Evolutionary conservation across 35 echinoderm and acorn worm species (phyloP).

Genomic region (Ophiothrix spiculata): DNA sequence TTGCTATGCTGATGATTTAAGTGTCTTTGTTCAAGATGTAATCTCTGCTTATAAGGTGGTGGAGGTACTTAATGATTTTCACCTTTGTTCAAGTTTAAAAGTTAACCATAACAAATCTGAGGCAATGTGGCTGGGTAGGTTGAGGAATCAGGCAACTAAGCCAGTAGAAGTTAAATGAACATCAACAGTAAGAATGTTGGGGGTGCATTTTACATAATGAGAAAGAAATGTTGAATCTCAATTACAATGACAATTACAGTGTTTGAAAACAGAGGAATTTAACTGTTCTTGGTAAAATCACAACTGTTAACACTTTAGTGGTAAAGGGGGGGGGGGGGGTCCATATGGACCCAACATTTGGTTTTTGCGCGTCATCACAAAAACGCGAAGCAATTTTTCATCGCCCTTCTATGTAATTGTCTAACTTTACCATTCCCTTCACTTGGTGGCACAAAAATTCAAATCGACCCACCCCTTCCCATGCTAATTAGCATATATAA

Average conservation of each 20-base stretch:
- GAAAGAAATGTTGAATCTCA: conserved; percentile 8
- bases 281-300: too few relatives aligned
- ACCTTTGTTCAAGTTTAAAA: conserved; percentile 12
- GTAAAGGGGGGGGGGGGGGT: too few relatives aligned
- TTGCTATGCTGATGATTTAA: background rate
- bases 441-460: too few relatives aligned
- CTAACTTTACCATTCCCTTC: too few relatives aligned
- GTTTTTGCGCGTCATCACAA: too few relatives aligned
- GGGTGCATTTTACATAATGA: background rate
- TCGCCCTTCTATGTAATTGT: too few relatives aligned
- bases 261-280: too few relatives aligned
- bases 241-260: background rate
- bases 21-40: conserved; percentile 2
- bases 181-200: background rate
- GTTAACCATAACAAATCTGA: background rate
- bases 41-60: background rate
- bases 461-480: too few relatives aligned
- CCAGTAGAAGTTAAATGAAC: background rate
- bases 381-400: too few relatives aligned
- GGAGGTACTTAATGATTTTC: background rate
- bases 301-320: too few relatives aligned
- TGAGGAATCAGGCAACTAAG: background rate
- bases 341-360: too few relatives aligned
- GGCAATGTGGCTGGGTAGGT: background rate
- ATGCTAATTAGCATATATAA: too few relatives aligned